Base-by-base conservation (phyloP, 2,113 vertebrate genomes). In the Otolemur garnettii region DNA sequence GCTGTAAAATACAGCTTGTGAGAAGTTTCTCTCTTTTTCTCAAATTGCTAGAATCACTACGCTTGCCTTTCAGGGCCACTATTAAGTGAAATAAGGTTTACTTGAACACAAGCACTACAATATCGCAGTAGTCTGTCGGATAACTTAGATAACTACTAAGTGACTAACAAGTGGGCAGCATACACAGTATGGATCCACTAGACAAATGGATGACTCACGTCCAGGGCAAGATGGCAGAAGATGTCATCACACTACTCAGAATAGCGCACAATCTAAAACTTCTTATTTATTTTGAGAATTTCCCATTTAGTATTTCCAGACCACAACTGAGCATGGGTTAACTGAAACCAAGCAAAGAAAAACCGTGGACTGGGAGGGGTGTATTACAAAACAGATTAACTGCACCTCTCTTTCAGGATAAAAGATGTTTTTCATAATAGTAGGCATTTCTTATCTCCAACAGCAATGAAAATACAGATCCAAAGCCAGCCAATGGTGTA, bases 361-460 rank as follows among this genome's bases (percentile, higher is more conserved):
- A 75, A 75, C 38, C 13, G 1, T 45, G 72, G 38, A 75, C 26
- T 45, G 45, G 24, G 42, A 38, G 38, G 38, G 26, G 28, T 75
- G 12, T 30, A 87, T 53, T 74, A 79, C 24, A 62, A 75, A 87
- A 91, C n/a, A 72, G 45, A 89, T 62, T 81, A 90, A 22, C 66
- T 83, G 9, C 90, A 22, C 24, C 50, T 74, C 62, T 78, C 68
- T 62, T 55, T 62, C 60, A 80, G 2, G 38, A 71, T 83, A 92
- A 86, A 83, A 68, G 69, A 19, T 60, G 7, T 81, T 82, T 94
- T 94, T 93, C 62, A 50, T 45, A 7, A 90, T 53, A 96, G 84
- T n/a, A 90, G 59, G 71, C 53, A 94, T 90, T 83, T 90, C 15
- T 92, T 59, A 78, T 74, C 78, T 82, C n/a, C 71, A 72, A 83